Conservation (phyloP, 37 sponge, comb jelly and placozoan genomes). For the Eunapius fragilis region DNA sequence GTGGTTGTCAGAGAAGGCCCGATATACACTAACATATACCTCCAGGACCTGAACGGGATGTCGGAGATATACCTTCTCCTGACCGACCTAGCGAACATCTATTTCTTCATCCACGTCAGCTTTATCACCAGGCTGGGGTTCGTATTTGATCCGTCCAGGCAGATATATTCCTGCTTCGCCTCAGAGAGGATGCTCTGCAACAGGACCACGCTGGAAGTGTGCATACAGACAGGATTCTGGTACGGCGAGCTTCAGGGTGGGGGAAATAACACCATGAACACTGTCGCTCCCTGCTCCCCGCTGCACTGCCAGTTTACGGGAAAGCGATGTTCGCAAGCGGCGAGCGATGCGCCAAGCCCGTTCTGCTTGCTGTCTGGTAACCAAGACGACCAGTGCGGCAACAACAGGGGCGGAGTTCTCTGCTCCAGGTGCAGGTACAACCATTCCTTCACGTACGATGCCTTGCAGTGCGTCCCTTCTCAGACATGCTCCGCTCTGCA, state of each 20-base stretch:
- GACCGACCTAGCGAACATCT: not conserved
- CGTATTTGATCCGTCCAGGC: not conserved
- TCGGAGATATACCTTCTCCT: not conserved
- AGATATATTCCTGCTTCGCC: constrained; percentile 1
- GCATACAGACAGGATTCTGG: not conserved
- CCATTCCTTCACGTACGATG: constrained; percentile 21
- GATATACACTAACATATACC: not conserved
- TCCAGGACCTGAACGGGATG: not conserved
- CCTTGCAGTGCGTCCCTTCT: not conserved
- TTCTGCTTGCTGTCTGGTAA: not conserved
- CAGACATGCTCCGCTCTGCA: not conserved
- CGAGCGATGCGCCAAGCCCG: not conserved
- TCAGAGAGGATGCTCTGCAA: not conserved
- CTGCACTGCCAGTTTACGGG: not conserved
- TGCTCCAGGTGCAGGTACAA: constrained; percentile 6
- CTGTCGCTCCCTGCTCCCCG: not conserved
- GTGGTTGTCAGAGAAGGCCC: not conserved
- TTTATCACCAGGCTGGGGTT: not conserved
- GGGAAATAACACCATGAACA: not conserved
- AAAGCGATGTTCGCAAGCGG: not conserved
- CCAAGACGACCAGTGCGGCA: constrained; percentile 9
- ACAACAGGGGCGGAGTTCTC: not conserved
- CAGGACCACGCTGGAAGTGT: not conserved
- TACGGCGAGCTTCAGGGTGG: not conserved
- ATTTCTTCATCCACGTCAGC: not conserved